phyloP scores from a whole-genome alignment of 2,888 invertebrate species.

The Polietes domitor region DNA sequence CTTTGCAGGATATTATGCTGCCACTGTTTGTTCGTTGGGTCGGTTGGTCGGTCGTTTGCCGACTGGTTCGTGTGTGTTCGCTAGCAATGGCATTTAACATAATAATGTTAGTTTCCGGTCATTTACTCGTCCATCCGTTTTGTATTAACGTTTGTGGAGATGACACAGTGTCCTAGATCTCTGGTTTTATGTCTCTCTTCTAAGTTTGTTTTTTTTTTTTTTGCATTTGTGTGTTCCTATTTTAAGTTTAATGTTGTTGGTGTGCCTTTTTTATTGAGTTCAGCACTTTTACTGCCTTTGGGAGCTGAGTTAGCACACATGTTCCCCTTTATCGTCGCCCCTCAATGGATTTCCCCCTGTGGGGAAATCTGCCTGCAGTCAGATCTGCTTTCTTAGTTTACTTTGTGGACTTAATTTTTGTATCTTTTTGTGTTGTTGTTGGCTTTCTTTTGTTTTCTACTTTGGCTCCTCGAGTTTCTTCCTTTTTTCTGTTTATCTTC shows the following conservation, averaged over 20 bases:
- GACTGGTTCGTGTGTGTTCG: not conserved
- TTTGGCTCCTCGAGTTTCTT: not conserved
- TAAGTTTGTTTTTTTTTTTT: not conserved
- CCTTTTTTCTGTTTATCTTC: not conserved
- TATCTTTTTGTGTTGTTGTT: too few species aligned
- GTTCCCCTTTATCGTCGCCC: not conserved
- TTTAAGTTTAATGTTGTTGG: not conserved
- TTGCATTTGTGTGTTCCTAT: not conserved
- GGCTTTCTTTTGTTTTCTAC: not conserved
- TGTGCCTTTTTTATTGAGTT: conserved; percentile 10
- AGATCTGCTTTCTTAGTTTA: not conserved
- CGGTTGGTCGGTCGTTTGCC: not conserved
- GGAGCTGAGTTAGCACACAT: not conserved
- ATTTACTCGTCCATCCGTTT: conserved; percentile 74
- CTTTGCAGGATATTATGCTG: not conserved
- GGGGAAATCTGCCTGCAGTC: not conserved
- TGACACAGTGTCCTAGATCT: conserved; percentile 78
- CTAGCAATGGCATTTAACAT: conserved; percentile 14
- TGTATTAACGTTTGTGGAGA: conserved; percentile 23
- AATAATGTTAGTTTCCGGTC: conserved; percentile 75
- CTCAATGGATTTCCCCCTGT: not conserved
- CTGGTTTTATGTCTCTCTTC: too few species aligned
- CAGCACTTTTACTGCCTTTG: not conserved
- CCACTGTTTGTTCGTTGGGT: not conserved
- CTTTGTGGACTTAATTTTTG: not conserved